Conservation (phyloP, 1,140 invertebrate species). For the Holcopasites calliopsidis region DNA sequence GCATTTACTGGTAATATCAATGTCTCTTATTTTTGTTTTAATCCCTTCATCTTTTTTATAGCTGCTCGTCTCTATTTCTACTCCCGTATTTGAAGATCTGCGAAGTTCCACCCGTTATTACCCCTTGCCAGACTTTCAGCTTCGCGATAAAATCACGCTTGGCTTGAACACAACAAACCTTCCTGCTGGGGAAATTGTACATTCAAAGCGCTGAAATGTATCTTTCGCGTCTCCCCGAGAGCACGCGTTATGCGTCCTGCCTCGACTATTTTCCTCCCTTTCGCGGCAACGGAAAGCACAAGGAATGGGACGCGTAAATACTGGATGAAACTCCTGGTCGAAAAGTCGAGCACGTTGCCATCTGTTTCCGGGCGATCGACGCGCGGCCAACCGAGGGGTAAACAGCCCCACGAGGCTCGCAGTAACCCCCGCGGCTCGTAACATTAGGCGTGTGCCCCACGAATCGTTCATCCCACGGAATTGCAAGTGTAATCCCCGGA, state of each 20-base stretch:
- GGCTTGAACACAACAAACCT: not conserved
- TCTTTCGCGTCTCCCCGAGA: too few relatives aligned
- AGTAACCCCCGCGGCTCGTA: conserved; percentile 49
- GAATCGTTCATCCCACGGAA: conserved; percentile 65
- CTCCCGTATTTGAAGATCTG: too few relatives aligned
- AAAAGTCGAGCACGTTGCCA: conserved; percentile 27
- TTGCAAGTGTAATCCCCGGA: conserved; percentile 56
- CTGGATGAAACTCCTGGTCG: conserved; percentile 13
- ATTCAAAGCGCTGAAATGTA: not conserved
- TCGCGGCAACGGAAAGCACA: not conserved
- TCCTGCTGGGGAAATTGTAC: not conserved
- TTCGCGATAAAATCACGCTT: not conserved
- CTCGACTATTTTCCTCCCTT: not conserved
- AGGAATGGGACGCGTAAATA: not conserved
- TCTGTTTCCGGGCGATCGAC: conserved; percentile 50
- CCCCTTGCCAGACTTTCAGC: too few relatives aligned
- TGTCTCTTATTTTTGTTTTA: too few relatives aligned
- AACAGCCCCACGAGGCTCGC: conserved; percentile 56
- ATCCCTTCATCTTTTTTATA: too few relatives aligned
- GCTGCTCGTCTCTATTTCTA: too few relatives aligned
- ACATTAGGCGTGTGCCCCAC: conserved; percentile 58
- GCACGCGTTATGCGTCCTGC: not conserved
- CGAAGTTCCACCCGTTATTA: too few relatives aligned
- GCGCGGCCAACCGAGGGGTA: conserved; percentile 39
- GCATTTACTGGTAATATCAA: too few relatives aligned